Percentiles rank a stretch among this genome's conserved stretches.
phyloP scores from a whole-genome alignment of 2,797 vertebrate genomes.

The Rhabdomys pumilio region DNA sequence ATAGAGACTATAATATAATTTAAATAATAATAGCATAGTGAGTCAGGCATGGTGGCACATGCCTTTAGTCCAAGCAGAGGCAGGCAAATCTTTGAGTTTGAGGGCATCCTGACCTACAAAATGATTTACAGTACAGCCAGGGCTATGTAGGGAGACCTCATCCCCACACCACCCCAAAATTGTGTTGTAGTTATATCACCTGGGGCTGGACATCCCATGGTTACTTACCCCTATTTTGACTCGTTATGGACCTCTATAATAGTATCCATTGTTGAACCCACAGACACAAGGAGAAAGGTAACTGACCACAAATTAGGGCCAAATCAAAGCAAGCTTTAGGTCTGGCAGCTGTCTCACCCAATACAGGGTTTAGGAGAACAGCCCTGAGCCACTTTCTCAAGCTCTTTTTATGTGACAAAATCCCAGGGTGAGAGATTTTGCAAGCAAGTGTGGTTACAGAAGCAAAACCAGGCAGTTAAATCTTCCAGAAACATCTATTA shows the following conservation, averaged over 20 bases:
- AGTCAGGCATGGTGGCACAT: background rate
- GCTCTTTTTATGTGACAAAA: background rate
- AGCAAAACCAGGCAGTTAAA: background rate
- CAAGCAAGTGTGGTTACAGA: background rate
- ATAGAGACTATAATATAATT: background rate
- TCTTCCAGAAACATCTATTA: background rate
- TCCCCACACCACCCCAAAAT: too few species aligned
- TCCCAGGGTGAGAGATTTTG: background rate
- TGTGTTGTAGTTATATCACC: background rate
- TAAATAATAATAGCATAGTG: background rate
- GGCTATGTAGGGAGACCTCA: background rate
- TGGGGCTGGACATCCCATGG: background rate
- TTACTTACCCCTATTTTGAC: background rate
- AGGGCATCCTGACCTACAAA: background rate
- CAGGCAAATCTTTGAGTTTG: background rate
- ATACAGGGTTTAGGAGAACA: background rate
- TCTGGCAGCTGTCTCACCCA: background rate
- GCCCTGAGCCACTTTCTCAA: background rate
- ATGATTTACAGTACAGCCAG: background rate
- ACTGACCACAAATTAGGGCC: background rate
- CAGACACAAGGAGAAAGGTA: background rate
- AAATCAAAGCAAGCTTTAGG: background rate
- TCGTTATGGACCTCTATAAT: background rate
- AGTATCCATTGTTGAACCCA: background rate
- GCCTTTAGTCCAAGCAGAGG: background rate